Conservation (phyloP, 1,140 invertebrate genomes). For the Ectropis grisescens region DNA sequence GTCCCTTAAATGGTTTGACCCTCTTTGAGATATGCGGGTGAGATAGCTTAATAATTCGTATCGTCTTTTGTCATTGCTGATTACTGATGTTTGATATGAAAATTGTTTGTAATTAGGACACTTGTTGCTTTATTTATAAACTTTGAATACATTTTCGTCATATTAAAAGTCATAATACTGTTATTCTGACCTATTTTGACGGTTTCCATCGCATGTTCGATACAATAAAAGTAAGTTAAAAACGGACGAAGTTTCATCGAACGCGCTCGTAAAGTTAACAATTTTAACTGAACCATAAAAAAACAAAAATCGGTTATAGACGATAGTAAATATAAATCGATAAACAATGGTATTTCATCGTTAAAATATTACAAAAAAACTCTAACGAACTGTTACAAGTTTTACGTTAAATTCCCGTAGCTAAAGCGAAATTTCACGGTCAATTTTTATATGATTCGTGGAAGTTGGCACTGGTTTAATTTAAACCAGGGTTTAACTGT, state of each 20-base stretch:
- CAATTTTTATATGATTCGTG: conserved; percentile 59
- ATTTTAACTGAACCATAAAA: conserved; percentile 9
- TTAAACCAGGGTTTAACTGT: conserved; percentile 45
- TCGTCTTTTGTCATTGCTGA: conserved; percentile 15
- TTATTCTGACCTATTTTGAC: too few species aligned
- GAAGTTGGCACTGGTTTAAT: conserved; percentile 56
- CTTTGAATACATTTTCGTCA: too few species aligned
- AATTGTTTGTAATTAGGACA: conserved; percentile 24
- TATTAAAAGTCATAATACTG: too few species aligned
- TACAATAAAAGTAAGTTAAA: too few species aligned
- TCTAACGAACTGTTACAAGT: conserved; percentile 32
- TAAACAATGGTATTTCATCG: conserved; percentile 10
- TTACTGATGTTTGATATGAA: conserved; percentile 12
- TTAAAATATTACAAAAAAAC: conserved; percentile 29
- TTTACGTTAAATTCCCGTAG: conserved; percentile 26
- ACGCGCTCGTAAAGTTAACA: too few species aligned
- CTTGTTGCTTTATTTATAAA: too few species aligned
- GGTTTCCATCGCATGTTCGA: too few species aligned
- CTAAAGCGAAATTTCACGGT: conserved; percentile 58
- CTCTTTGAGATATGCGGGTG: conserved; percentile 45
- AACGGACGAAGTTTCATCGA: too few species aligned
- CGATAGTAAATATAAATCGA: background rate
- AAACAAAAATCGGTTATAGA: conserved; percentile 4
- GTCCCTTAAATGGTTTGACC: conserved; percentile 40
- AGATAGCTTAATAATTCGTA: conserved; percentile 38